A percentile compares a stretch with the other conserved stretches of the same genome.
These are phyloP conservation scores for Acinonyx jubatus DNA, from an alignment of 2,113 vertebrate species.

Conservation along the genomic window DNA sequence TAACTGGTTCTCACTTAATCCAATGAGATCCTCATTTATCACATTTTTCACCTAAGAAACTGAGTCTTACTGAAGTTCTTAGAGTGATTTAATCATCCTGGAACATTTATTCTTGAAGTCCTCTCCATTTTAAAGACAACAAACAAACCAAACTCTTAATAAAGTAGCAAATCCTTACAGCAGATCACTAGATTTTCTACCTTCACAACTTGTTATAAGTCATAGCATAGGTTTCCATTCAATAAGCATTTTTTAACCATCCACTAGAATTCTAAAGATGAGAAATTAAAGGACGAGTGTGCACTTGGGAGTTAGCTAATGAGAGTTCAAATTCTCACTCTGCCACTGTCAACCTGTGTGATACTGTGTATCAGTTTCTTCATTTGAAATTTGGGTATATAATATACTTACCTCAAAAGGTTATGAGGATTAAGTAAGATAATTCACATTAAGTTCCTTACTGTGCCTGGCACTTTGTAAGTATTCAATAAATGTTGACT, in stretches of 20 bases:
- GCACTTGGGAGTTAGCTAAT: background rate
- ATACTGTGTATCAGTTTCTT: background rate
- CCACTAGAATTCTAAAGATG: background rate
- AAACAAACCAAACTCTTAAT: background rate
- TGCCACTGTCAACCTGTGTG: background rate
- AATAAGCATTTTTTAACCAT: background rate
- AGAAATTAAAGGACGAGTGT: background rate
- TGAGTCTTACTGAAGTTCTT: conserved; percentile 61
- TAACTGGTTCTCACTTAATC: background rate
- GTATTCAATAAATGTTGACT: background rate
- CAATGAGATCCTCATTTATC: background rate
- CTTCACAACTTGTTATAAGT: background rate
- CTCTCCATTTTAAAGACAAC: background rate
- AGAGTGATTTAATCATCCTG: conserved; percentile 58
- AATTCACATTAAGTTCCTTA: background rate
- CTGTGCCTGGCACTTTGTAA: background rate
- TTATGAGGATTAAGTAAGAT: background rate
- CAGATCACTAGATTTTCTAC: background rate
- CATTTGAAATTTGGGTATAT: background rate
- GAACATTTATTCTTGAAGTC: background rate
- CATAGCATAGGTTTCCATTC: background rate
- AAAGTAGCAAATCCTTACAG: background rate
- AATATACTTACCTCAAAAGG: background rate
- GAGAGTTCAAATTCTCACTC: background rate
- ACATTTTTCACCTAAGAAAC: background rate